Evolutionary conservation across 2,113 vertebrate species (phyloP), one percentile per base, ranked within the genome.

Genomic region (Ranitomeya variabilis): DNA sequence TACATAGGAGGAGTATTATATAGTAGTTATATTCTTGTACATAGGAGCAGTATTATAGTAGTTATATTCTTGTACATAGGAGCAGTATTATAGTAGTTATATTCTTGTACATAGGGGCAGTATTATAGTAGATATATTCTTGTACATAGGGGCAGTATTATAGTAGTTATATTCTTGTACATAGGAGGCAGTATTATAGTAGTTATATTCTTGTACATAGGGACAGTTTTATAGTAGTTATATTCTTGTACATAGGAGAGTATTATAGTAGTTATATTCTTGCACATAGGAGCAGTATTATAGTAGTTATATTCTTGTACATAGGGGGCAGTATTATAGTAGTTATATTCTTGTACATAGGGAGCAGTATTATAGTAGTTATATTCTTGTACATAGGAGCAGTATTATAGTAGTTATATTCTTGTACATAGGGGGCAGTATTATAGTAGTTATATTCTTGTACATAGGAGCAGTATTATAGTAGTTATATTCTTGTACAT

Each of bases 251-350:
- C 3, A 69, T 69, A 69, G 67, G 67, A 13, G 23, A 26, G n/a
- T 69, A 69, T 69, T 69, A 69, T 69, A 69, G 67, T 26, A 26
- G 67, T 69, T 69, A 69, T 69, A 69, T 69, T 69, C 67, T 69
- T 69, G 67, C 18, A 73, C 15, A 73, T 73, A 37, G 69, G 26
- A 2, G 69, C 69, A 73, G 69, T 73, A 73, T 73, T 73, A 73
- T 73, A 73, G 69, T 16, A 73, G 12, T 31, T 31, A 31, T 31
- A 31, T 31, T 31, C 26, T 31, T 31, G 26, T 37, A 73, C 15
- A 73, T 73, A 37, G n/a, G 69, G 26, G 2, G 69, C 69, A 73
- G 69, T 73, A 73, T 73, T 73, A 73, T 73, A 73, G 69, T 16
- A 73, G 12, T 31, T 31, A 31, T 31, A 31, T 31, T 31, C 26